Percentiles rank a stretch among this genome's conserved stretches.
phyloP scores from a whole-genome alignment of 2,888 invertebrate species.

The Aphrophora alni region DNA sequence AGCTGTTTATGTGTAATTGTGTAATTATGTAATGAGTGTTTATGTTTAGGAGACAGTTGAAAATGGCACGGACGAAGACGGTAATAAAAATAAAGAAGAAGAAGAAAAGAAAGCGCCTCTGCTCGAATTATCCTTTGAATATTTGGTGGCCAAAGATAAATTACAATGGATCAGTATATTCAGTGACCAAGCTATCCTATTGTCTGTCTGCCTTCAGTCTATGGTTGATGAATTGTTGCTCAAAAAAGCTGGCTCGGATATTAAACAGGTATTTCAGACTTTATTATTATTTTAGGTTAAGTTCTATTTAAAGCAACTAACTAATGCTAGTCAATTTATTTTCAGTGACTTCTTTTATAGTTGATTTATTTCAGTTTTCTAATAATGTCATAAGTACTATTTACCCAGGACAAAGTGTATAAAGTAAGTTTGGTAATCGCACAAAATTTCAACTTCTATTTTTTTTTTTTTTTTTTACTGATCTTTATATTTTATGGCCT shows the following conservation, averaged over 20 bases:
- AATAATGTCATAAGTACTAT: too few species aligned
- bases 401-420: too few species aligned
- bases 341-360: too few species aligned
- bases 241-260: constrained; percentile 69
- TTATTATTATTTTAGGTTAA: background rate
- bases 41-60: background rate
- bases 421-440: too few species aligned
- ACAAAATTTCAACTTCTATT: too few species aligned
- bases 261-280: constrained; percentile 55
- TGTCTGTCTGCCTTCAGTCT: constrained; percentile 92
- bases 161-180: constrained; percentile 93
- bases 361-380: too few species aligned
- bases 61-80: background rate
- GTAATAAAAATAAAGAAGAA: background rate
- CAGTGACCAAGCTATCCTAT: constrained; percentile 91
- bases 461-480: too few species aligned
- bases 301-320: background rate
- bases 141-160: constrained; percentile 88
- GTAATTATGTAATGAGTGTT: too few species aligned
- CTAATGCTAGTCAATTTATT: too few species aligned
- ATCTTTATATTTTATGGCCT: too few species aligned
- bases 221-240: constrained; percentile 93
- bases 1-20: too few species aligned
- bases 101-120: background rate
- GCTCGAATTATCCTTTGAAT: constrained; percentile 92